Conservation (phyloP, 2,888 invertebrate genomes). For the Thyatira batis region DNA sequence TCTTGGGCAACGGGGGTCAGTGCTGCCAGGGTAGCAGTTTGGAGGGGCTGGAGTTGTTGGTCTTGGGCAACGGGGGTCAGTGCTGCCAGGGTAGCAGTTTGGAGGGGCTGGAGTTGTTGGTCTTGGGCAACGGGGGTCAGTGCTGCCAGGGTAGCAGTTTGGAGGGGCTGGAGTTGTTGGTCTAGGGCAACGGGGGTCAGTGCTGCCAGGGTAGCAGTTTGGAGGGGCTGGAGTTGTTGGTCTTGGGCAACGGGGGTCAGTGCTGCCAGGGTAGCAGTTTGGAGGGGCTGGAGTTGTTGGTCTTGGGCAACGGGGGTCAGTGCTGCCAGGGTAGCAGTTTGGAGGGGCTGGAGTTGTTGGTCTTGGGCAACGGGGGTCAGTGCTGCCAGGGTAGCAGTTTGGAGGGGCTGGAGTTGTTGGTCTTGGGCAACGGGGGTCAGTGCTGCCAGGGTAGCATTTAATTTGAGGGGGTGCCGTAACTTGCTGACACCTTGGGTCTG, state of each 20-base stretch:
- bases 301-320: conserved; percentile 47
- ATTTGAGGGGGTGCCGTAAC: conserved; percentile 41
- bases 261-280: conserved; percentile 52
- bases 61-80: conserved; percentile 30
- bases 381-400: conserved; percentile 37
- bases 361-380: conserved; percentile 42
- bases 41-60: conserved; percentile 20
- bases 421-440: conserved; percentile 37
- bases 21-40: conserved; percentile 37
- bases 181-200: conserved; percentile 35
- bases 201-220: conserved; percentile 35
- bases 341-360: conserved; percentile 40
- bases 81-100: conserved; percentile 16
- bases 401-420: conserved; percentile 39
- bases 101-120: conserved; percentile 18
- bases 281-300: conserved; percentile 41
- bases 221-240: conserved; percentile 25
- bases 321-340: conserved; percentile 50
- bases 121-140: conserved; percentile 33
- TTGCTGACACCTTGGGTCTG: conserved; percentile 56
- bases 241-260: conserved; percentile 42
- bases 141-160: conserved; percentile 46
- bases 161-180: conserved; percentile 4
- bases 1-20: conserved; percentile 35
- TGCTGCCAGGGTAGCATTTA: conserved; percentile 49